Percentiles rank a stretch among this genome's conserved stretches.
Evolutionary conservation across 2,888 invertebrate genomes (phyloP).

Genomic region (Glaucopsyche alexis): DNA sequence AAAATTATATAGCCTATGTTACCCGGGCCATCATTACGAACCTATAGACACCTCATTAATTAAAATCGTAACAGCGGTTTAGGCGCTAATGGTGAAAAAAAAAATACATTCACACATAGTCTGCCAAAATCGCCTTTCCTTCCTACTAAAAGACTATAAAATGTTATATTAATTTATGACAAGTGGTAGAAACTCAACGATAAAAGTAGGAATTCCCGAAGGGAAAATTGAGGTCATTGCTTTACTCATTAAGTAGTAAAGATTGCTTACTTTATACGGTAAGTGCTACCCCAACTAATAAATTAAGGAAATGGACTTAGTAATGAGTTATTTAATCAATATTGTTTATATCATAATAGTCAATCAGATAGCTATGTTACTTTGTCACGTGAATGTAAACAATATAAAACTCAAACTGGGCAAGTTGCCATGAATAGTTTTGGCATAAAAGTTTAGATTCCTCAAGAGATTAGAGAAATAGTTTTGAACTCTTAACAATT

Average conservation of each 20-base stretch:
- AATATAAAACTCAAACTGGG: background rate
- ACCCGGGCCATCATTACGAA: too few species aligned
- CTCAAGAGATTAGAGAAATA: background rate
- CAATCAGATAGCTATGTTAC: background rate
- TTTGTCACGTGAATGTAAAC: constrained; percentile 1
- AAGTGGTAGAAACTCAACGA: background rate
- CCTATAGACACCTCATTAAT: too few species aligned
- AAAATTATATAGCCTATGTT: too few species aligned
- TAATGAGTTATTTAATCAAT: background rate
- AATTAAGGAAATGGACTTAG: too few species aligned
- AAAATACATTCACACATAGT: too few species aligned
- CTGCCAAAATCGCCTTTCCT: too few species aligned
- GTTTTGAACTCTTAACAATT: background rate
- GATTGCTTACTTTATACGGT: background rate
- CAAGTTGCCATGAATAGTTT: background rate
- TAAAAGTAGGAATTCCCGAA: constrained; percentile 7
- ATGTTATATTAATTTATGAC: background rate
- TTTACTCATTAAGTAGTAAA: background rate
- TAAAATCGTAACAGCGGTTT: too few species aligned
- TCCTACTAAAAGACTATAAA: background rate
- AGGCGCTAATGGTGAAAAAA: too few species aligned
- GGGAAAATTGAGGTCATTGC: background rate
- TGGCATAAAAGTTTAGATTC: background rate
- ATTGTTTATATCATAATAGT: background rate
- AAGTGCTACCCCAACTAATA: background rate